Base-by-base conservation (phyloP, 2,888 invertebrate genomes). In the Pyrgus malvae region DNA sequence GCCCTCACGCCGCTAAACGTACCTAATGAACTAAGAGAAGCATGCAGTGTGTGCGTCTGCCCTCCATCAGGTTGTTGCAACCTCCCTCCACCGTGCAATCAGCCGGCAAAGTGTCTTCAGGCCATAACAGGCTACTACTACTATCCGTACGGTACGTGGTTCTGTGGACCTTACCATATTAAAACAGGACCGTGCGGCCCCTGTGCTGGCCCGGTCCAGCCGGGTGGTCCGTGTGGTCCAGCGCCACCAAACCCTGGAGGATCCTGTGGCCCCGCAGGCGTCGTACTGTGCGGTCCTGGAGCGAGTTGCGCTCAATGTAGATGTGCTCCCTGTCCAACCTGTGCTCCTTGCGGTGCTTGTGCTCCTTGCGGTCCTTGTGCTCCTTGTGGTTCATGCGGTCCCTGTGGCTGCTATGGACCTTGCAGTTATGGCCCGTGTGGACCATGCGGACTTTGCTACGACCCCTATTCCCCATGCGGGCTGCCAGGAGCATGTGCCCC, bases 71-170 rank as follows among this genome's bases (percentile, higher is more conserved):
- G 65, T 48, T 72, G 72, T 2, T 58, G 65, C 50, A 73, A 72
- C 44, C 67, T 83, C 0, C 85, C 84, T 0, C 80, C 83, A 0
- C 83, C 83, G 0, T 79, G 81, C 59, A 78, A 80, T 53, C 62
- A 63, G 0, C 78, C 82, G 0, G 72, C 85, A 0, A 66, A 60
- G 19, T 84, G 84, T 58, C 37, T 84, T 8, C 82, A 84, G 40
- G 76, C 77, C 56, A 80, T 84, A 80, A 79, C 79, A 2, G 84
- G 86, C 2, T 85, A 86, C 60, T 85, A 82, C 58, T 84, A 85
- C 59, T 86, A 86, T 49, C 85, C 85, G 0, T 85, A 86, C 41
- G 85, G 84, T 1, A 75, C 70, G 42, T 86, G 85, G 85, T 83
- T 83, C 61, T 83, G 85, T 38, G 85, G 85, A 2, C 85, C 85